Evolutionary conservation across 2,113 vertebrate species (phyloP).

Genomic region (Pollimyrus isidori): DNA sequence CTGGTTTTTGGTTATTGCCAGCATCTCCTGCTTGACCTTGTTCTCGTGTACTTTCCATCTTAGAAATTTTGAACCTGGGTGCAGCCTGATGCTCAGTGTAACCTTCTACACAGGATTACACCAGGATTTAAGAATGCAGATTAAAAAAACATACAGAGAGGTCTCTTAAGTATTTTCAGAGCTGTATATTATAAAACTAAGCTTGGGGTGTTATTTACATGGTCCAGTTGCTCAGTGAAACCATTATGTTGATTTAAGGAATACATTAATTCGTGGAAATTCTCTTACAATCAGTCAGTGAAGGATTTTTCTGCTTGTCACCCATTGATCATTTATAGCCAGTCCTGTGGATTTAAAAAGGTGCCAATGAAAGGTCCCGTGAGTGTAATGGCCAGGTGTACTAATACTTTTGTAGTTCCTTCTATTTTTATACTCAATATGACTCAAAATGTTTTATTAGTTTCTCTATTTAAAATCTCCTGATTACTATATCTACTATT

Average conservation of each 20-base stretch:
- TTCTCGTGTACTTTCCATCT: too few species aligned
- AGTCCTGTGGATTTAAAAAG: not conserved
- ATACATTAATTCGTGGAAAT: not conserved
- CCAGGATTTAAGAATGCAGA: too few species aligned
- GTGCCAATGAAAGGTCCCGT: not conserved
- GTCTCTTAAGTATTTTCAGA: too few species aligned
- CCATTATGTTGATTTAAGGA: not conserved
- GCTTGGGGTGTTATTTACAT: not conserved
- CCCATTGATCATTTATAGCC: not conserved
- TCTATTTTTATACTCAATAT: not conserved
- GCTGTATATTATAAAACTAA: not conserved
- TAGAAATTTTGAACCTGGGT: too few species aligned
- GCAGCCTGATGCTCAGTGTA: too few species aligned
- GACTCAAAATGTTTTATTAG: not conserved
- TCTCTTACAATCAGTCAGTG: not conserved
- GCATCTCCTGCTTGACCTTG: too few species aligned
- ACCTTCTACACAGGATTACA: too few species aligned
- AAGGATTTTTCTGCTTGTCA: not conserved
- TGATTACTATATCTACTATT: not conserved
- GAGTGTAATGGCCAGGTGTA: not conserved
- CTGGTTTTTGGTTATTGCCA: too few species aligned
- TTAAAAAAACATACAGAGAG: too few species aligned
- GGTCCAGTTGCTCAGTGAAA: not conserved
- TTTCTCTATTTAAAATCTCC: not conserved
- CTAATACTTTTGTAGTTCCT: not conserved